Base-by-base conservation (phyloP, 2,888 invertebrate species). In the Acronicta leporina region DNA sequence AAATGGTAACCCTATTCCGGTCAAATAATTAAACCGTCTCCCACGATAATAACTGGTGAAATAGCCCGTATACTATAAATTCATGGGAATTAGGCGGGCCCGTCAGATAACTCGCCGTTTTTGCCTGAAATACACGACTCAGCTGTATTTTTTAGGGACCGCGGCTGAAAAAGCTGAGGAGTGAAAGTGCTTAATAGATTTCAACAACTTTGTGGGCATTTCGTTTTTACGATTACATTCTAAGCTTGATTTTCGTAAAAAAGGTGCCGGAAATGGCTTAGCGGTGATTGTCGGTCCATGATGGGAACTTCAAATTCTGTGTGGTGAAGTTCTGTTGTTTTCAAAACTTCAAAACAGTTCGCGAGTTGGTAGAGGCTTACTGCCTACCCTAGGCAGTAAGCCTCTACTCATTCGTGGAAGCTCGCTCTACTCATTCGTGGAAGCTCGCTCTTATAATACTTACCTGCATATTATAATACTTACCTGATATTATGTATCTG, bases 1-100 rank as follows among this genome's bases (percentile, higher is more conserved):
- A 47, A 61, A 51, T 25, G 46, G 38, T 52, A 50, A 61, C 52
- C 57, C 51, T 58, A 67, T 48, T 63, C 64, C 52, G 63, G 54
- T 72, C 68, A 70, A 66, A 71, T 75, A 78, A 79, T 78, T 74
- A 73, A 68, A 54, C 61, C 56, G 40, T 54, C 62, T 38, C 55
- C 69, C 66, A 70, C 71, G 68, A 68, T 75, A 79, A 76, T 72
- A 79, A 71, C 72, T 53, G 65, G 59, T 64, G 67, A 56, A 68
- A 64, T 58, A 64, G 68, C 70, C 77, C 76, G 78, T 79, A 77
- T 74, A 70, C 79, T 67, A 78, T 81, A 82, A 79, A 82, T 77
- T 77, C 75, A 73, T 67, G 74, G 73, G 80, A 74, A 77, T 79
- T 75, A 80, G 81, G 76, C 63, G 67, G 75, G 62, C 73, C 71